These are phyloP conservation scores for Novumbra hubbsi DNA, from an alignment of 2,797 vertebrate species.

Conservation along the genomic window DNA sequence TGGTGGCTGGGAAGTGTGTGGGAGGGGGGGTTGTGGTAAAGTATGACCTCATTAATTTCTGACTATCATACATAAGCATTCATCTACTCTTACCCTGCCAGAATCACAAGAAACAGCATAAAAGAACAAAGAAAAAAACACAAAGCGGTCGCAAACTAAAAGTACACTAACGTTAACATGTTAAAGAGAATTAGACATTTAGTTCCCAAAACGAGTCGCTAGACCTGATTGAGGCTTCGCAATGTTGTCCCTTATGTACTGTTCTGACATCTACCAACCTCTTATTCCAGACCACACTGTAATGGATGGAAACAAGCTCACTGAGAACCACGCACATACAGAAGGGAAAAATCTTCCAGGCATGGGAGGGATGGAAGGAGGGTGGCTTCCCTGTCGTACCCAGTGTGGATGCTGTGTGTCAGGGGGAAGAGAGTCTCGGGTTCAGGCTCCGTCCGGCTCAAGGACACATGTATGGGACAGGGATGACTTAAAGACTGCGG, in stretches of 20 bases:
- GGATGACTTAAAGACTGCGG: conserved; percentile 22
- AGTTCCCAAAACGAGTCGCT: conserved; percentile 9
- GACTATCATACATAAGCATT: conserved; percentile 22
- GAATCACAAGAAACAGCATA: conserved; percentile 48
- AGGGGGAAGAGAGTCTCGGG: conserved; percentile 45
- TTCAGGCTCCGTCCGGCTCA: conserved; percentile 60
- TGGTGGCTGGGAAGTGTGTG: conserved; percentile 13
- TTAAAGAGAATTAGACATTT: conserved; percentile 60
- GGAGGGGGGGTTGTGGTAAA: too few species aligned
- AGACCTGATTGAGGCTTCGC: conserved; percentile 26
- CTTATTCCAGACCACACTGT: conserved; percentile 43
- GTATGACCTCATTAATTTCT: background rate
- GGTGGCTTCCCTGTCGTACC: conserved; percentile 57
- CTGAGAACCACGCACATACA: conserved; percentile 52
- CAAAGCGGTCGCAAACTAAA: conserved; percentile 47
- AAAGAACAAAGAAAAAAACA: conserved; percentile 56
- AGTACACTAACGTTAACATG: conserved; percentile 36
- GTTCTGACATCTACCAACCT: conserved; percentile 21
- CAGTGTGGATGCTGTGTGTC: conserved; percentile 48
- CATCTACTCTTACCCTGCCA: conserved; percentile 39
- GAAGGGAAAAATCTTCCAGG: conserved; percentile 38
- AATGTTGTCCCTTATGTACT: conserved; percentile 57
- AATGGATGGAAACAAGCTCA: conserved; percentile 65
- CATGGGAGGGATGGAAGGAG: conserved; percentile 24
- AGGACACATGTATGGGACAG: conserved; percentile 41